A percentile compares a stretch with the other conserved stretches of the same genome.
phyloP scores from a whole-genome alignment of 92 coral and sea anemone species.

The Scolanthus callimorphus region DNA sequence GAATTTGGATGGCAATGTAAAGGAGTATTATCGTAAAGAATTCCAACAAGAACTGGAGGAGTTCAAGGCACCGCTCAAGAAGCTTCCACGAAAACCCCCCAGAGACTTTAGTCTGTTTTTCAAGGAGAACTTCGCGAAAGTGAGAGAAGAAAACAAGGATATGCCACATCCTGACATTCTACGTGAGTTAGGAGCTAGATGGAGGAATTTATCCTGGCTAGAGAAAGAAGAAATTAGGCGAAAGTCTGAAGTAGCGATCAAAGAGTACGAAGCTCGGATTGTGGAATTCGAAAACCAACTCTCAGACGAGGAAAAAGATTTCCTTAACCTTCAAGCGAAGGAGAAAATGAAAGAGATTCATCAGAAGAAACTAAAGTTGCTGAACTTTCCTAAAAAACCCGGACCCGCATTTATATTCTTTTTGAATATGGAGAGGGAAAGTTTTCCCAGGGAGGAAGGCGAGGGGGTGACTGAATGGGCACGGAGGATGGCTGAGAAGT shows the following conservation, averaged over 20 bases:
- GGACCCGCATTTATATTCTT: conserved; percentile 44
- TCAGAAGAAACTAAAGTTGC: conserved; percentile 36
- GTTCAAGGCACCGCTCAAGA: conserved; percentile 52
- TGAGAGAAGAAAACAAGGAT: conserved; percentile 16
- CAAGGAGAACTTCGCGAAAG: conserved; percentile 45
- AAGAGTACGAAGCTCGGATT: conserved; percentile 15
- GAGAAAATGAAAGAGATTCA: conserved; percentile 45
- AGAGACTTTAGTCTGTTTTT: conserved; percentile 54
- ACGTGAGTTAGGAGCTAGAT: conserved; percentile 20
- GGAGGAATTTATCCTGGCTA: conserved; percentile 36
- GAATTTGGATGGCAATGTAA: conserved; percentile 26
- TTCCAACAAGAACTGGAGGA: conserved; percentile 30
- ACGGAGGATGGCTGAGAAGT: conserved; percentile 40
- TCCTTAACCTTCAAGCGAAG: conserved; percentile 30
- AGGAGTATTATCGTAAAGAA: conserved; percentile 34
- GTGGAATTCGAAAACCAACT: conserved; percentile 22
- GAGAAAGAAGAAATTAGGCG: conserved; percentile 3
- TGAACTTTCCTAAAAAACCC: conserved; percentile 61
- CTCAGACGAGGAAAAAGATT: conserved; percentile 15
- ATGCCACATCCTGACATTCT: conserved; percentile 22
- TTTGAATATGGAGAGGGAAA: conserved; percentile 35
- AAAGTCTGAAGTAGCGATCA: conserved; percentile 12
- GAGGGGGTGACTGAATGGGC: conserved; percentile 54
- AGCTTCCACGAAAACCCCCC: conserved; percentile 75
- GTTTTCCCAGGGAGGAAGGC: conserved; percentile 36